These are phyloP conservation scores for Cosmorhoe ocellata DNA, from an alignment of 2,888 invertebrate species.

Conservation along the genomic window DNA sequence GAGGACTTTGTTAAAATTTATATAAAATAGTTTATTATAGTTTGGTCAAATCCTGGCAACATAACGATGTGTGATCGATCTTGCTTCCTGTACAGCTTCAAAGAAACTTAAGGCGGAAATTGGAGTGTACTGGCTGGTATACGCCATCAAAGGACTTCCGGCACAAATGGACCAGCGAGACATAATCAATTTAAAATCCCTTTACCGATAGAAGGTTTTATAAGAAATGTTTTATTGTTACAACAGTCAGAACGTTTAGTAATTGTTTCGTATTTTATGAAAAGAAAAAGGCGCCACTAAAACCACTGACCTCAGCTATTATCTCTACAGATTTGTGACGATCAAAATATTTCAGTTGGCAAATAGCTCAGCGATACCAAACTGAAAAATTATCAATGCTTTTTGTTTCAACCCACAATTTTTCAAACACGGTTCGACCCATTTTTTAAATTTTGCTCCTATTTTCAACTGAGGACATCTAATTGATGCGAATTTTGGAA, in stretches of 20 bases:
- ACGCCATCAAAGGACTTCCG: slow-evolving; percentile 40
- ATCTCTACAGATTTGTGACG: too few species aligned
- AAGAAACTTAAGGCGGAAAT: slow-evolving; percentile 44
- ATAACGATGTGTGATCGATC: slow-evolving; percentile 12
- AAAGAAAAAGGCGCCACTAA: not conserved
- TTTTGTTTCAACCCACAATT: too few species aligned
- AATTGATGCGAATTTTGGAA: too few species aligned
- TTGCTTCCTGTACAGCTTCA: slow-evolving; percentile 36
- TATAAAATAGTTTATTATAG: too few species aligned
- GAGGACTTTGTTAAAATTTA: too few species aligned
- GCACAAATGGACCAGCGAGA: slow-evolving; percentile 36
- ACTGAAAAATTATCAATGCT: too few species aligned
- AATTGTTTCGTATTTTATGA: slow-evolving; percentile 1
- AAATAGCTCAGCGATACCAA: too few species aligned
- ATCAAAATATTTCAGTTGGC: too few species aligned
- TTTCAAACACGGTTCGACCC: too few species aligned
- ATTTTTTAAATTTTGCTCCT: too few species aligned
- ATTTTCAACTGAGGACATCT: too few species aligned
- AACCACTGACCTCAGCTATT: too few species aligned
- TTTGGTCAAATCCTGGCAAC: not conserved
- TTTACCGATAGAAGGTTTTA: slow-evolving; percentile 21
- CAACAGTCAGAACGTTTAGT: not conserved
- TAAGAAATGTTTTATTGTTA: slow-evolving; percentile 18
- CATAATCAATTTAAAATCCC: slow-evolving; percentile 35
- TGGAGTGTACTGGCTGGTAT: slow-evolving; percentile 37